Base-by-base conservation (phyloP, 2,113 vertebrate species). In the Thymallus thymallus region DNA sequence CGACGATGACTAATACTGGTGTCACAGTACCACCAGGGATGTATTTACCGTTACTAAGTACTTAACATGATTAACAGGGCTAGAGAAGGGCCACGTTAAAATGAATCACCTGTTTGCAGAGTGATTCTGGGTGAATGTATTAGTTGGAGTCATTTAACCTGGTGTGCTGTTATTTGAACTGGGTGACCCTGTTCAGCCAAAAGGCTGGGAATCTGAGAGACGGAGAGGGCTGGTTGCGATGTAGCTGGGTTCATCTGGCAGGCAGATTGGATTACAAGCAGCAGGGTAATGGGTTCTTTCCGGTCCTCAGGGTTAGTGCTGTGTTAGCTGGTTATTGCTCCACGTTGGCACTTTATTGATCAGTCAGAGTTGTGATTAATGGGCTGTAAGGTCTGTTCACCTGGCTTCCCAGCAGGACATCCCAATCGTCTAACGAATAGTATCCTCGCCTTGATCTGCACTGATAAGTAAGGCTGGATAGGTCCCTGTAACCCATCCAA, bases 261-360 rank as follows among this genome's bases (percentile, higher is more conserved):
- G 23, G 4, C 62, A 29, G 62, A 68, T 68, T 68, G 65, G 10
- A 68, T 68, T 45, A 67, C 65, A 20, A 45, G 35, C 63, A 68
- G 30, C n/a, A 18, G 58, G 58, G 65, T 10, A 64, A 23, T 24
- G 24, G 24, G 12, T 64, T 23, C 10, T 64, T 64, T 64, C 62
- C 62, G 56, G 6, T 6, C 18, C 18, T 65, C 14, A 14, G 9
- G 62, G 23, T 26, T 26, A 18, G 35, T 68, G 65, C 65, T 5
- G 65, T n/a, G n/a, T 68, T 35, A 46, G 35, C n/a, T 64, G 24
- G 24, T 45, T 41, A 68, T 35, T 18, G 6, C 35, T 45, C 18
- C 35, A 22, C 32, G 13, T 29, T 65, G 24, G 29, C 63, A 45
- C 35, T 68, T 45, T 22, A 68, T 68, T 68, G 65, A 68, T 68